Percentiles rank a stretch among this genome's conserved stretches.
Conservation (phyloP, 2,113 vertebrate species). For the Motacilla tschutschensis region DNA sequence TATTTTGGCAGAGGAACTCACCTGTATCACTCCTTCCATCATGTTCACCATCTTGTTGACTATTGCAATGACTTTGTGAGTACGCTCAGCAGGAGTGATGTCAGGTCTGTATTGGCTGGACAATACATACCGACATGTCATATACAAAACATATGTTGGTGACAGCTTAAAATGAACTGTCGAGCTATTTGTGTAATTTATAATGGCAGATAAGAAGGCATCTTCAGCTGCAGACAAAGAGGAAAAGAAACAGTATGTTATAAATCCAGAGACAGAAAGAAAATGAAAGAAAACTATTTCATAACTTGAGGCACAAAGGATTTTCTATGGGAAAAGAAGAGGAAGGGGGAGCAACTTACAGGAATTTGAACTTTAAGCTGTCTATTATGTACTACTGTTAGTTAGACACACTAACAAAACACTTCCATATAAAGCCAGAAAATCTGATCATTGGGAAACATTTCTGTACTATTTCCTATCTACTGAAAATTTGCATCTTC, state of each 20-base stretch:
- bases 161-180: slow-evolving; percentile 98
- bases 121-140: slow-evolving; percentile 94
- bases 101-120: slow-evolving; percentile 89
- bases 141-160: slow-evolving; percentile 92
- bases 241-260: neutral
- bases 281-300: neutral
- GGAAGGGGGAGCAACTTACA: neutral
- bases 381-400: neutral
- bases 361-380: neutral
- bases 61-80: slow-evolving; percentile 94
- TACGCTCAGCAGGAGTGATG: slow-evolving; percentile 88
- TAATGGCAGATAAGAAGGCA: slow-evolving; percentile 94
- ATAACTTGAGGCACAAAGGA: fast-evolving
- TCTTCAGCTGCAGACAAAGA: slow-evolving; percentile 84
- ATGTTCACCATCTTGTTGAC: slow-evolving; percentile 99
- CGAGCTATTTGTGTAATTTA: slow-evolving; percentile 98
- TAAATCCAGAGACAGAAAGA: neutral
- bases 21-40: slow-evolving; percentile 99
- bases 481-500: neutral
- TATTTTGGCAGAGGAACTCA: slow-evolving; percentile 66
- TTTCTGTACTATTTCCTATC: neutral
- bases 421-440: neutral
- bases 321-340: neutral
- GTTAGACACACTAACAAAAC: neutral
- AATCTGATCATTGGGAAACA: neutral